Base-by-base conservation (phyloP, 2,113 vertebrate species). In the Panthera uncia region DNA sequence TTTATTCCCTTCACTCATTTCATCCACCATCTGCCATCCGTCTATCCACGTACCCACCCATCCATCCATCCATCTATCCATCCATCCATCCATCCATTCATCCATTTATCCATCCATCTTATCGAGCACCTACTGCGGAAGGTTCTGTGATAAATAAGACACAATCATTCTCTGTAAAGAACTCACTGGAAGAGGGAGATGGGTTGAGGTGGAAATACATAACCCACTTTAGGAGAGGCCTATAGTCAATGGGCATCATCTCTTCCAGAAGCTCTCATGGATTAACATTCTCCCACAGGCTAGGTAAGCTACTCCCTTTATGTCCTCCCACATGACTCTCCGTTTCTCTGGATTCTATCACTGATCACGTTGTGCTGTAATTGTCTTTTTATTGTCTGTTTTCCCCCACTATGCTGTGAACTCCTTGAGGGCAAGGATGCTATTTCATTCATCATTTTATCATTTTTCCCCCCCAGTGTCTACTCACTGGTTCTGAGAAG, bases 1-100 rank as follows among this genome's bases (percentile, higher is more conserved):
- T 94, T 97, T 96, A 66, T 79, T 87, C 45, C 31, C 71, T 89
- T 94, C 63, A 71, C 45, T 97, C 84, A 87, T 97, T 85, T 97
- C 45, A n/a, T 55, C 48, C 29, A 73, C 23, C 38, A 41, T 38
- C 23, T n/a, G 48, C 16, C 76, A 80, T 27, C 57, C 55, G 19
- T 74, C 38, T 3, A 33, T 27, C 33, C 31, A 50, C 29, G 29
- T 31, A 50, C 27, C 18, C 45, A 76, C 45, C 55, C 21, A 78
- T 36, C 55, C 91, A 55, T 27, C 10, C 48, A 71, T 74, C 76
- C 27, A 65, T 90, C 73, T n/a, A 14, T 92, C 71, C 61, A 66
- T 63, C 80, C 68, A 87, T 63, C 80, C 68, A 87, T 38, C 33
- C 41, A 55, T 52, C 80, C 94, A 91, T 41, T n/a, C 52, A 65